These are phyloP conservation scores for Oxyura jamaicensis DNA, from an alignment of 2,113 vertebrate genomes.

Conservation along the genomic window DNA sequence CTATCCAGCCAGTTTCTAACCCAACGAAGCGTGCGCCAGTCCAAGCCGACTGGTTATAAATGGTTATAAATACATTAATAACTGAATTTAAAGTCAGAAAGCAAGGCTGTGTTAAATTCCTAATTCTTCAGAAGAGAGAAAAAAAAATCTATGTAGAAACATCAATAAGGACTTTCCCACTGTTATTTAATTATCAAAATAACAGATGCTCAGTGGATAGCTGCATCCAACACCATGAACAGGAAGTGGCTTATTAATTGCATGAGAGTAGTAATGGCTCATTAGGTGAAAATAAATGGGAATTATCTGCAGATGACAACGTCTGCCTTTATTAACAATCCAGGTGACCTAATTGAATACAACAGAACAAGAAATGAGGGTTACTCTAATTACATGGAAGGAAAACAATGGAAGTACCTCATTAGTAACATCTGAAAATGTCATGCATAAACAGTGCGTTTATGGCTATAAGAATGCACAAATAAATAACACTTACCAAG, in stretches of 20 bases:
- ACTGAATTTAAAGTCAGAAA: background rate
- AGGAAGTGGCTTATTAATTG: constrained; percentile 52
- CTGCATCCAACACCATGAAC: constrained; percentile 1
- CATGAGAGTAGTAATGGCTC: constrained; percentile 16
- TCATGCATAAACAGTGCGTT: background rate
- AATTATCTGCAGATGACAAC: constrained; percentile 52
- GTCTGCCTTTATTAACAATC: constrained; percentile 22
- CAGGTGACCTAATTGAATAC: constrained; percentile 51
- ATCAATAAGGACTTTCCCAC: constrained; percentile 10
- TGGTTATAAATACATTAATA: background rate
- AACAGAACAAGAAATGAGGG: background rate
- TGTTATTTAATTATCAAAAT: constrained; percentile 15
- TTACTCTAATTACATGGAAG: constrained; percentile 31
- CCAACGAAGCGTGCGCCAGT: too few relatives aligned
- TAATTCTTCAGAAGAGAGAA: background rate
- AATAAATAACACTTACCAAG: background rate
- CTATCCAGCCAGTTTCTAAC: too few relatives aligned
- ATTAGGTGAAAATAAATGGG: constrained; percentile 56
- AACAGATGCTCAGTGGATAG: constrained; percentile 30
- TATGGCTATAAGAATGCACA: background rate
- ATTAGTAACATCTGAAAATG: background rate
- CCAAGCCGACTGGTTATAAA: too few relatives aligned
- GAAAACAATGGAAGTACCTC: constrained; percentile 22
- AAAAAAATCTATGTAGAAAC: background rate
- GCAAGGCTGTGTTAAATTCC: background rate